Evolutionary conservation across 92 coral and sea anemone genomes (phyloP), one percentile per base, ranked within the genome.

Genomic region (Heliopora coerulea): DNA sequence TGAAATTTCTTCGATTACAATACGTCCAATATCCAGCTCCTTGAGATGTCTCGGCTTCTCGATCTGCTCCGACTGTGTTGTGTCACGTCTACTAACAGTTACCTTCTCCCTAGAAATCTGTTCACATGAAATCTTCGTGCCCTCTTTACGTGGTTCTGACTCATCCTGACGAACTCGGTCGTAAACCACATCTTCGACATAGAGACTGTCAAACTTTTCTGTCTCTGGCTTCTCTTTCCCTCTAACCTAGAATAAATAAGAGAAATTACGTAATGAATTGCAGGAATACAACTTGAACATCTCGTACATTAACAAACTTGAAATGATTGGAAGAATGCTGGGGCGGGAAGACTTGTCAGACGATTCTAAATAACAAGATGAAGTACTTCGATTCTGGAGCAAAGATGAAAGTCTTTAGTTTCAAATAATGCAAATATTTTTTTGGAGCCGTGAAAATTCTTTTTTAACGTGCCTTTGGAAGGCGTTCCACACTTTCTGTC

Each of bases 1-100:
- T 0, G 34, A 33, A 18, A 32, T 42, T 65, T 65, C 54, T 33
- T 65, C 32, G 54, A 39, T 65, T 23, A 68, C 30, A 20, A 68
- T 25, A 68, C 59, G 61, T 14, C 49, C 75, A 68, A 48, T 68
- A 31, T 68, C 59, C 17, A 68, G 18, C 49, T 68, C 29, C 20
- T 29, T 39, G 15, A 1, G 60, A 29, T 23, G 17, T 28, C 26
- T 17, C 26, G 6, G 58, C n/a, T 17, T 23, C 6, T 17, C 58
- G 6, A n/a, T 50, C 7, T 50, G 4, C 4, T 50, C 58, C 17
- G 8, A 5, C n/a, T 50, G 58, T 6, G 58, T 23, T 17, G 17
- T 50, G 17, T 50, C 20, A 23, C 17, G 21, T 50, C 26, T 50
- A 50, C 21, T 23, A 5, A 50, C 58, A 17, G 26, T 50, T 3